Evolutionary conservation across 1,140 invertebrate species (phyloP).

Genomic region (Halyomorpha halys): DNA sequence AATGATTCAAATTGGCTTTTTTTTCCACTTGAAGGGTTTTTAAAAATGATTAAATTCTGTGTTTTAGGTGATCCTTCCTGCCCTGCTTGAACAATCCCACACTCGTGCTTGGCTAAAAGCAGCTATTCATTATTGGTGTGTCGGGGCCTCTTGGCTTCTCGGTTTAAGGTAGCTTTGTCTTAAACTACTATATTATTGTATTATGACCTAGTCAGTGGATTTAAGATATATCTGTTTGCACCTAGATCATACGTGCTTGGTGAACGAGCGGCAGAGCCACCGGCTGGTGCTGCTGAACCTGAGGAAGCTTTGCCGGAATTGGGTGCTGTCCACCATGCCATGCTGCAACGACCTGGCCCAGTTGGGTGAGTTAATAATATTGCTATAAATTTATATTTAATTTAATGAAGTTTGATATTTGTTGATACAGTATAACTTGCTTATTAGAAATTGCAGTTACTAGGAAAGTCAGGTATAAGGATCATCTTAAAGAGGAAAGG

Average conservation of each 20-base stretch:
- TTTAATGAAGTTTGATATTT: too few relatives aligned
- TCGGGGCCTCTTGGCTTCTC: constrained; percentile 5
- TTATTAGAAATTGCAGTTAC: too few relatives aligned
- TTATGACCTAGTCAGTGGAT: background rate
- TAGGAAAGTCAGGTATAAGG: too few relatives aligned
- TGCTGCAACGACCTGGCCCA: constrained; percentile 65
- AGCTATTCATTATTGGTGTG: constrained; percentile 67
- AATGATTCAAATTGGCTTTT: background rate
- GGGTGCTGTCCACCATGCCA: constrained; percentile 70
- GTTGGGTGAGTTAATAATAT: constrained; percentile 1
- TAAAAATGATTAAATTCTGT: background rate
- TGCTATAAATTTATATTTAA: too few relatives aligned
- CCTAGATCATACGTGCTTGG: background rate
- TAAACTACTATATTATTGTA: background rate
- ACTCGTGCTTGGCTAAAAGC: constrained; percentile 86
- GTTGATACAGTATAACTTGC: too few relatives aligned
- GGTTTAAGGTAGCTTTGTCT: background rate
- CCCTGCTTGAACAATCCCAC: constrained; percentile 90
- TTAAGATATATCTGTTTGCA: background rate
- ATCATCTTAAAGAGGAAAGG: too few relatives aligned
- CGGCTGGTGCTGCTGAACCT: constrained; percentile 32
- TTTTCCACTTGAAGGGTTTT: background rate
- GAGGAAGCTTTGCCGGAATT: constrained; percentile 47
- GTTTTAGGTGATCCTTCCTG: constrained; percentile 77
- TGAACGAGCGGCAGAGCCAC: background rate